A percentile compares a stretch with the other conserved stretches of the same genome.
Conservation (phyloP, 2,113 vertebrate genomes). For the Forbesichthys agassizii region DNA sequence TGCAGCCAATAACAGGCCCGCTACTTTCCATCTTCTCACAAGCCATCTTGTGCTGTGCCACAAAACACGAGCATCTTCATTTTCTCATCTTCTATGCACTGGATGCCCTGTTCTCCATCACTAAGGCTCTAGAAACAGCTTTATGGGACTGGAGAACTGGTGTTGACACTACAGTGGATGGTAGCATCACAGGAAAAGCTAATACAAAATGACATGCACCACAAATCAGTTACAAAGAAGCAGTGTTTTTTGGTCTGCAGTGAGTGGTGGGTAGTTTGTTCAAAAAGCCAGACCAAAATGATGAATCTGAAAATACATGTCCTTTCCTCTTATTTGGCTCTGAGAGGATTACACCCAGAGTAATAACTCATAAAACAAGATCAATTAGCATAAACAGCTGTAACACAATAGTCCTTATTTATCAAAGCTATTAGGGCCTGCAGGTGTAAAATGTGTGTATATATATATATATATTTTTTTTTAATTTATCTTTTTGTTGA, state of each 20-base stretch:
- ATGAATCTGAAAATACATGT: slow-evolving; percentile 66
- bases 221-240: slow-evolving; percentile 41
- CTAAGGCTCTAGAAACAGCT: slow-evolving; percentile 34
- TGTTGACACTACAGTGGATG: slow-evolving; percentile 21
- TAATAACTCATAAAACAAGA: slow-evolving; percentile 73
- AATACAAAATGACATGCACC: slow-evolving; percentile 34
- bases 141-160: slow-evolving; percentile 26
- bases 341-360: slow-evolving; percentile 64
- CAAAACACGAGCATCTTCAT: slow-evolving; percentile 50
- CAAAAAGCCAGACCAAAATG: slow-evolving; percentile 49
- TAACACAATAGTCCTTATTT: slow-evolving; percentile 74
- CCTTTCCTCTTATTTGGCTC: slow-evolving; percentile 60
- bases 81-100: slow-evolving; percentile 47
- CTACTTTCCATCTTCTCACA: slow-evolving; percentile 52
- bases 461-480: not conserved
- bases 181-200: slow-evolving; percentile 30
- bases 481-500: not conserved
- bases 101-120: slow-evolving; percentile 20
- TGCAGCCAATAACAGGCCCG: slow-evolving; percentile 49
- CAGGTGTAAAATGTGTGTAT: slow-evolving; percentile 49
- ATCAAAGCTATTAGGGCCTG: slow-evolving; percentile 65
- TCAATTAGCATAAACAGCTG: slow-evolving; percentile 75
- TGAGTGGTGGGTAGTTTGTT: slow-evolving; percentile 40
- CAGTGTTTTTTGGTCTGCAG: slow-evolving; percentile 37
- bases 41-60: slow-evolving; percentile 57